Evolutionary conservation across 2,888 invertebrate species (phyloP).

Genomic region (Pheosia gnoma): DNA sequence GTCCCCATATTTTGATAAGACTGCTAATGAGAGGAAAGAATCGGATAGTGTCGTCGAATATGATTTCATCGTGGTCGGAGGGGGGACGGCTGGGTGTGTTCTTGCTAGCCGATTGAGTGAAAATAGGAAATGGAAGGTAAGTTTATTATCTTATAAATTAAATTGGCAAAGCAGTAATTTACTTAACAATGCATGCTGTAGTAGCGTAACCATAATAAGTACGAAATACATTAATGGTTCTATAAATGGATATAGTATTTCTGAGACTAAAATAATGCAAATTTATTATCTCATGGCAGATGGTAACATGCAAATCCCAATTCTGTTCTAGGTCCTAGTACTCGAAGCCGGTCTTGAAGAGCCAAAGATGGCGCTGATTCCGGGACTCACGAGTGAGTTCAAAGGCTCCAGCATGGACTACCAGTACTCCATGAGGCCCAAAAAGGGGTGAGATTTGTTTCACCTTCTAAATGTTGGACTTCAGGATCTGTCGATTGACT

Average conservation of each 20-base stretch:
- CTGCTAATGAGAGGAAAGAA: slow-evolving; percentile 20
- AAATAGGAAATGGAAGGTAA: slow-evolving; percentile 74
- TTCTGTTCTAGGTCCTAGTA: slow-evolving; percentile 55
- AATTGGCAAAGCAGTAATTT: no score
- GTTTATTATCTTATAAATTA: slow-evolving; percentile 2
- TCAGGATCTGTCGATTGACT: slow-evolving; percentile 38
- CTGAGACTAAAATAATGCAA: no score
- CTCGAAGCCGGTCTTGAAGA: slow-evolving; percentile 74
- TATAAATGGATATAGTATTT: no score
- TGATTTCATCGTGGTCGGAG: slow-evolving; percentile 74
- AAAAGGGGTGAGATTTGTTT: slow-evolving; percentile 62
- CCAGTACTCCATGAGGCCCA: slow-evolving; percentile 75
- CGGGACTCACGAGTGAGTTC: slow-evolving; percentile 74
- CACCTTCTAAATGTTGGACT: not conserved
- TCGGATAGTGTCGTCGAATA: slow-evolving; percentile 43
- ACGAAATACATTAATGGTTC: no score
- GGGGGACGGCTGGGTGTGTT: slow-evolving; percentile 76
- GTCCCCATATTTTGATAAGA: slow-evolving; percentile 33
- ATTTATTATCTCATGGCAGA: no score
- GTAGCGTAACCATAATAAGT: no score
- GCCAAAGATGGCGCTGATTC: slow-evolving; percentile 74
- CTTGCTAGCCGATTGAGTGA: slow-evolving; percentile 74
- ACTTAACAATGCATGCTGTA: no score
- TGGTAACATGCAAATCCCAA: not conserved
- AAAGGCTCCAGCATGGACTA: slow-evolving; percentile 71